Percentiles rank a stretch among this genome's conserved stretches.
Conservation (phyloP, 2,888 invertebrate species). For the Caenorhabditis wallacei region DNA sequence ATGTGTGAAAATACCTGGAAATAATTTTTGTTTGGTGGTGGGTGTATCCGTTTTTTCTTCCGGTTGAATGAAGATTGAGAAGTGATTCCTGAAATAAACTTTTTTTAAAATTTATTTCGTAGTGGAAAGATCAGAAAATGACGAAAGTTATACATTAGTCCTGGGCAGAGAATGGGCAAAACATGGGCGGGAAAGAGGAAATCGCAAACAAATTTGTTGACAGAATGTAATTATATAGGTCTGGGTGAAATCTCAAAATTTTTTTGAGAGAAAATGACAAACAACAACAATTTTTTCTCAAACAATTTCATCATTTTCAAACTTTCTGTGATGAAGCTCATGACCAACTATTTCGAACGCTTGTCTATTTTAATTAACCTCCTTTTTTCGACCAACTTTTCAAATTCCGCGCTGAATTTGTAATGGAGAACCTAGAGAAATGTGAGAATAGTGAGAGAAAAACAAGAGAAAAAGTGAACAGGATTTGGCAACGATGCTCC, state of each 20-base stretch:
- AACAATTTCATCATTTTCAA: not conserved
- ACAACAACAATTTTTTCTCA: not conserved
- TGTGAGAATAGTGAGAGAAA: conserved; percentile 12
- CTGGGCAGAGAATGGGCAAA: no score
- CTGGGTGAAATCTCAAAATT: not conserved
- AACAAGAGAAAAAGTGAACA: conserved; percentile 7
- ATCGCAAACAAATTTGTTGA: not conserved
- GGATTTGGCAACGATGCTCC: conserved; percentile 42
- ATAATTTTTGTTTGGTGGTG: not conserved
- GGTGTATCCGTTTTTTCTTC: not conserved
- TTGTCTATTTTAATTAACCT: no score
- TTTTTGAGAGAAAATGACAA: not conserved
- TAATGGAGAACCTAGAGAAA: conserved; percentile 19
- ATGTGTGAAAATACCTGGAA: conserved; percentile 54
- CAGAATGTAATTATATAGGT: not conserved
- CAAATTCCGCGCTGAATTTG: conserved; percentile 11
- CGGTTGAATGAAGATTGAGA: conserved; percentile 32
- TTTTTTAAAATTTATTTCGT: not conserved
- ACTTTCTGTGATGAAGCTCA: no score
- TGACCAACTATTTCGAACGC: no score
- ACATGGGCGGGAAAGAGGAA: not conserved
- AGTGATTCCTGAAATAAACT: conserved; percentile 16
- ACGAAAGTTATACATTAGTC: no score
- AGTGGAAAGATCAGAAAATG: no score
- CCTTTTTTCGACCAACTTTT: not conserved